A percentile compares a stretch with the other conserved stretches of the same genome.
Conservation (phyloP, 2,113 vertebrate genomes). For the Phrynocephalus versicolor region DNA sequence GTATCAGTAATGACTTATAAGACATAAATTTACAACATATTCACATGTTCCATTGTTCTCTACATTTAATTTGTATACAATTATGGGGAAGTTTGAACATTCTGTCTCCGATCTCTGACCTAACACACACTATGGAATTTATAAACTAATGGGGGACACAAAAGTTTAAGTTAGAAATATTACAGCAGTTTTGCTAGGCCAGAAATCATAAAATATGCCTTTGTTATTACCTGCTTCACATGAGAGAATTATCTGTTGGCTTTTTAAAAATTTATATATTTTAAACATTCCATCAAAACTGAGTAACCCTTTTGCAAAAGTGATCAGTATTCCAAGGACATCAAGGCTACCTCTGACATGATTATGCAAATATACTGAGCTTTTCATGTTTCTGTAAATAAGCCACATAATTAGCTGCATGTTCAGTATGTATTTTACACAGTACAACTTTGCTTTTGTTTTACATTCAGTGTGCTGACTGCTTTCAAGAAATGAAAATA, state of each 20-base stretch:
- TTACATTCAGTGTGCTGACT: neutral
- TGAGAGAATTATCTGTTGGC: neutral
- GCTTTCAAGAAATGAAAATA: constrained; percentile 29
- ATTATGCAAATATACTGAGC: neutral
- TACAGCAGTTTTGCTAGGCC: neutral
- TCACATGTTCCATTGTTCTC: neutral
- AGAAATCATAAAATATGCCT: neutral
- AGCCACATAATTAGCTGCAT: neutral
- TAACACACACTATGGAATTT: neutral
- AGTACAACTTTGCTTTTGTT: neutral
- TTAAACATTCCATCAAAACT: neutral
- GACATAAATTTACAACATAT: neutral
- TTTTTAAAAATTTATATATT: neutral
- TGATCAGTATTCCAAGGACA: neutral
- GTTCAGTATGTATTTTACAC: neutral
- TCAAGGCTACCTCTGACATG: neutral
- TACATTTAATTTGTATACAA: no score
- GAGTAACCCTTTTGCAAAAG: neutral
- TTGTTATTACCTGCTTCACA: neutral
- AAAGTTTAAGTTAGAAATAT: neutral
- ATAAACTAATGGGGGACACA: neutral
- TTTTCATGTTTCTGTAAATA: neutral
- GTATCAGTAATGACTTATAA: neutral
- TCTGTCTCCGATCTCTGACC: neutral
- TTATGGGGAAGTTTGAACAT: neutral